Evolutionary conservation across 2,888 invertebrate species (phyloP).

Genomic region (Atrina japonica): DNA sequence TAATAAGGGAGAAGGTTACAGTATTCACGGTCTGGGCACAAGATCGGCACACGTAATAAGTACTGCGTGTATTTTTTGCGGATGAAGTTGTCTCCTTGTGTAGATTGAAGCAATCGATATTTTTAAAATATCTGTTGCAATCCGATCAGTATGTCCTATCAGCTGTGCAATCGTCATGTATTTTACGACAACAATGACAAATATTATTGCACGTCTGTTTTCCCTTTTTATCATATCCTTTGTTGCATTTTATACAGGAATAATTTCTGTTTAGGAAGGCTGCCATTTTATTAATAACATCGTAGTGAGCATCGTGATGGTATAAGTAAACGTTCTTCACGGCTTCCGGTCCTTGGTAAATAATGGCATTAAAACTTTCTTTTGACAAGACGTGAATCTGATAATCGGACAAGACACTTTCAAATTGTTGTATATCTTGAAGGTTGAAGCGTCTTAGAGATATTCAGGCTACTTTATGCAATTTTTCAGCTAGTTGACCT

Average conservation of each 20-base stretch:
- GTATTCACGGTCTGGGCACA: too few species aligned
- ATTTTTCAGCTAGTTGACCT: slow-evolving; percentile 31
- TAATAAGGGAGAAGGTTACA: too few species aligned
- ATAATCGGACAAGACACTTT: slow-evolving; percentile 27
- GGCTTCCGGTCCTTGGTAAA: slow-evolving; percentile 43
- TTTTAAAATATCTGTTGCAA: too few species aligned
- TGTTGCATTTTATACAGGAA: slow-evolving; percentile 47
- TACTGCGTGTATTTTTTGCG: too few species aligned
- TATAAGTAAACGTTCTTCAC: slow-evolving; percentile 45
- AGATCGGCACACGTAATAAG: too few species aligned
- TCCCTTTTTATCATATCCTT: slow-evolving; percentile 47
- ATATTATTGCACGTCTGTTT: slow-evolving; percentile 44
- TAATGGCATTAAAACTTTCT: slow-evolving; percentile 47
- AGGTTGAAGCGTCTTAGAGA: slow-evolving; percentile 38
- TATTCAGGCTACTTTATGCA: slow-evolving; percentile 41
- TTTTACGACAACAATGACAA: too few species aligned
- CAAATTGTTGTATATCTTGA: slow-evolving; percentile 36
- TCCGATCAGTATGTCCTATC: too few species aligned
- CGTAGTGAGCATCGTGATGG: slow-evolving; percentile 44
- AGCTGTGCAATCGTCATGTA: too few species aligned
- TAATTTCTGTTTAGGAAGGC: slow-evolving; percentile 43
- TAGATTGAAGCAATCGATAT: too few species aligned
- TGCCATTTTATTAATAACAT: slow-evolving; percentile 44
- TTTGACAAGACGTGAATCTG: slow-evolving; percentile 46
- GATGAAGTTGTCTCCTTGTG: too few species aligned